Evolutionary conservation across 2,888 invertebrate species (phyloP).

Genomic region (Elegia similella): DNA sequence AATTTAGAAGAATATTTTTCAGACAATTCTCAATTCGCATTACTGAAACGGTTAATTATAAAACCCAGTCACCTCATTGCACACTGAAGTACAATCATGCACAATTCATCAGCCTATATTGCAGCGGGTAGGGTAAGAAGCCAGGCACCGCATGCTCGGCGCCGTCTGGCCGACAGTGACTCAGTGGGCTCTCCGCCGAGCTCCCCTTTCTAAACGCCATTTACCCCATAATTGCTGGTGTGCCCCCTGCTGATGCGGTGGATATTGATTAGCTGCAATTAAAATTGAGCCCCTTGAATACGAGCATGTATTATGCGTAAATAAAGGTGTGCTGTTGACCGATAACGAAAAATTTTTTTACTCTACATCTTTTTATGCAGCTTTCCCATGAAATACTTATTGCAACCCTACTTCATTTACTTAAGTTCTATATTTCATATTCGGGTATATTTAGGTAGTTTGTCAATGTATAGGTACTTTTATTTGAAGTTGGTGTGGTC

Average conservation of each 20-base stretch:
- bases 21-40: neutral
- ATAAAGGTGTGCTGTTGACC: neutral
- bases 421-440: neutral
- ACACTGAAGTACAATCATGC: conserved; percentile 5
- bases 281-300: conserved; percentile 10
- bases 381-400: neutral
- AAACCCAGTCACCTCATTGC: conserved; percentile 13
- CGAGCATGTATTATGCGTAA: neutral
- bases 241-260: conserved; percentile 31
- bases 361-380: neutral
- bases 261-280: conserved; percentile 33
- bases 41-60: neutral
- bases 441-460: neutral
- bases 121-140: conserved; percentile 50
- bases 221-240: conserved; percentile 67
- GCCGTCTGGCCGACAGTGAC: conserved; percentile 74
- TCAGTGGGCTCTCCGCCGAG: conserved; percentile 65
- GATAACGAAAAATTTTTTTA: neutral
- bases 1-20: neutral
- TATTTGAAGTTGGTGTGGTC: too few relatives aligned
- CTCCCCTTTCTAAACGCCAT: conserved; percentile 56
- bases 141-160: conserved; percentile 59
- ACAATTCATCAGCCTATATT: conserved; percentile 31
- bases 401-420: neutral
- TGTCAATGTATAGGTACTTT: too few relatives aligned